A percentile compares a stretch with the other conserved stretches of the same genome.
These are phyloP conservation scores for Pipistrellus kuhlii DNA, from an alignment of 2,797 vertebrate genomes.

Conservation along the genomic window DNA sequence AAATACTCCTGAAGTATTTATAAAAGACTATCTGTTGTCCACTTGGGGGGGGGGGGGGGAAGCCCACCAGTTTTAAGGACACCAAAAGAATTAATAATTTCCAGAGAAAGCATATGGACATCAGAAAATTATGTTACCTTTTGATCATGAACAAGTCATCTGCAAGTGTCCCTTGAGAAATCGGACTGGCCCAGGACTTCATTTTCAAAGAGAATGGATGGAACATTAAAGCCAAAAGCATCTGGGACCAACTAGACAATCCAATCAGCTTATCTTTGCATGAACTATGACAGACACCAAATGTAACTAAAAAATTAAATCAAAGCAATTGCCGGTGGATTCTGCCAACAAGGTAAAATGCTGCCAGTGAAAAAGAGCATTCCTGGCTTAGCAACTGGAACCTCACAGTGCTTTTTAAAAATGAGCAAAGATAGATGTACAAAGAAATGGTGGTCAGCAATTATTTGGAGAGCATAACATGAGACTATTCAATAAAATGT, in stretches of 20 bases:
- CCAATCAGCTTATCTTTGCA: slow-evolving; percentile 75
- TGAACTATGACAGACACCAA: slow-evolving; percentile 70
- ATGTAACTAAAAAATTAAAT: slow-evolving; percentile 55
- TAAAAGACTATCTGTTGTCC: not conserved
- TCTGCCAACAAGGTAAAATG: slow-evolving; percentile 76
- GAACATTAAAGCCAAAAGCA: slow-evolving; percentile 79
- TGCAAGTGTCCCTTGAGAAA: not conserved
- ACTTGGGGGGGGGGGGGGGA: too few relatives aligned
- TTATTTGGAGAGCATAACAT: not conserved
- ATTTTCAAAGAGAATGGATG: slow-evolving; percentile 80
- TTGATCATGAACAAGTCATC: slow-evolving; percentile 74
- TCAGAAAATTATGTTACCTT: slow-evolving; percentile 76
- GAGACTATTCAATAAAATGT: not conserved
- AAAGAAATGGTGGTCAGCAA: slow-evolving; percentile 55
- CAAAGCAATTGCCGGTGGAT: slow-evolving; percentile 62
- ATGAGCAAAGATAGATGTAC: slow-evolving; percentile 56
- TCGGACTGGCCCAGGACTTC: slow-evolving; percentile 60
- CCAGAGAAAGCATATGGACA: slow-evolving; percentile 64
- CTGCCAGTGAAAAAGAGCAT: slow-evolving; percentile 60
- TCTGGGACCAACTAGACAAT: slow-evolving; percentile 66
- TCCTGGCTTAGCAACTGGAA: not conserved
- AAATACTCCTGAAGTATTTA: slow-evolving; percentile 60
- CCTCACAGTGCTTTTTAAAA: slow-evolving; percentile 60
- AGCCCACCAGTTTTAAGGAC: slow-evolving; percentile 33
- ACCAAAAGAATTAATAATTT: slow-evolving; percentile 66